Conservation (phyloP, 2,888 invertebrate genomes). For the Drosophila bunnanda region DNA sequence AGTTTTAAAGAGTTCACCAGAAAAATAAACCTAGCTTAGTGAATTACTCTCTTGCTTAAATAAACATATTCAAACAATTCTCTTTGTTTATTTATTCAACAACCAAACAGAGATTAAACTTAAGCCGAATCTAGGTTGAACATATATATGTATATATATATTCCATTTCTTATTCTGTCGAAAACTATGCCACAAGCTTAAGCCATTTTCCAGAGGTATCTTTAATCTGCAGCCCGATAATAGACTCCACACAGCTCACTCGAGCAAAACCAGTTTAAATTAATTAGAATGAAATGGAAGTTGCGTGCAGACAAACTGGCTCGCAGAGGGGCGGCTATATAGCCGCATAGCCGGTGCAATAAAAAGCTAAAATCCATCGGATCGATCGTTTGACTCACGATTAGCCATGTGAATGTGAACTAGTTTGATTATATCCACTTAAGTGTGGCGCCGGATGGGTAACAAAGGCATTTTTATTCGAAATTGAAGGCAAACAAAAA, state of each 20-base stretch:
- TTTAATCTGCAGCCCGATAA: slow-evolving; percentile 15
- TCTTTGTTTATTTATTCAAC: slow-evolving; percentile 3
- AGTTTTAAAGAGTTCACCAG: not conserved
- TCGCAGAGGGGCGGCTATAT: slow-evolving; percentile 16
- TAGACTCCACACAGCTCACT: slow-evolving; percentile 22
- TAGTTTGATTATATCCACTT: slow-evolving; percentile 26
- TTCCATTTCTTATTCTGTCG: not conserved
- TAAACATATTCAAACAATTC: not conserved
- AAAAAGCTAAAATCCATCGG: slow-evolving; percentile 56
- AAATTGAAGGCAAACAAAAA: slow-evolving; percentile 50
- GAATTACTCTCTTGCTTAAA: not conserved
- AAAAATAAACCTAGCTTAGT: not conserved
- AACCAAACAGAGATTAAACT: not conserved
- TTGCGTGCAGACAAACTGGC: slow-evolving; percentile 35
- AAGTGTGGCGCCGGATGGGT: slow-evolving; percentile 44
- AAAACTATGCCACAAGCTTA: slow-evolving; percentile 49
- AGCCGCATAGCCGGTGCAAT: slow-evolving; percentile 44
- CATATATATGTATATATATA: not conserved
- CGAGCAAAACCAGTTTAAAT: slow-evolving; percentile 58
- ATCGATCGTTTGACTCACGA: slow-evolving; percentile 15
- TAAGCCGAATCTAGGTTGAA: slow-evolving; percentile 11
- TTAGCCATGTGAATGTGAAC: slow-evolving; percentile 24
- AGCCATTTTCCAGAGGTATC: not conserved
- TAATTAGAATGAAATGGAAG: slow-evolving; percentile 23
- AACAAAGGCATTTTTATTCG: slow-evolving; percentile 60